Percentiles rank a stretch among this genome's conserved stretches.
Conservation (phyloP, 64 coral and sea anemone species). For the Astreopora myriophthalma region DNA sequence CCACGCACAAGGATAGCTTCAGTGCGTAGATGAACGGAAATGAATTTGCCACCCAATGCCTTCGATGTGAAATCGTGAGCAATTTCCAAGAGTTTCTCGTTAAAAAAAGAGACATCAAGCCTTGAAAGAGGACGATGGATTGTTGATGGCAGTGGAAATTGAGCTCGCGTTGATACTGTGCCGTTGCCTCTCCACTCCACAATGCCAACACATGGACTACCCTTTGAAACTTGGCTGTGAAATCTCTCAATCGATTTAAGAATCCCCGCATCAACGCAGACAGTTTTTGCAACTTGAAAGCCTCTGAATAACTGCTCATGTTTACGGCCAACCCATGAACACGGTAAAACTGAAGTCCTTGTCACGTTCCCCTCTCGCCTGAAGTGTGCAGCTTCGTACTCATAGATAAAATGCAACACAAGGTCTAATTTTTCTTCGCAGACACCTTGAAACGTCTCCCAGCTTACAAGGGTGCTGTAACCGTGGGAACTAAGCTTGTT, state of each 20-base stretch:
- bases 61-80: conserved; percentile 59
- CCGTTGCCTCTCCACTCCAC: conserved; percentile 84
- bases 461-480: conserved; percentile 65
- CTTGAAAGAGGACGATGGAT: conserved; percentile 38
- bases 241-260: conserved; percentile 54
- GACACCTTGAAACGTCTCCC: conserved; percentile 67
- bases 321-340: conserved; percentile 53
- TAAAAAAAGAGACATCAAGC: conserved; percentile 61
- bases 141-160: conserved; percentile 59
- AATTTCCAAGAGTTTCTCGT: conserved; percentile 67
- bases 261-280: background rate
- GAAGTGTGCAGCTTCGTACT: conserved; percentile 40
- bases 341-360: conserved; percentile 74
- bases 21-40: conserved; percentile 75
- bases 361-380: conserved; percentile 43
- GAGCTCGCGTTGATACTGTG: background rate
- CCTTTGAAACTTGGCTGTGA: conserved; percentile 63
- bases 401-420: conserved; percentile 72
- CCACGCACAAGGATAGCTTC: conserved; percentile 34
- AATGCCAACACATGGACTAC: conserved; percentile 76
- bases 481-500: conserved; percentile 59
- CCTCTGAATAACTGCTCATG: background rate
- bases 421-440: conserved; percentile 77
- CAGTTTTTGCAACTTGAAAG: background rate
- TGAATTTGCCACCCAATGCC: conserved; percentile 52